phyloP scores from a whole-genome alignment of 2,797 vertebrate species.

The Sebastes vulpes region DNA sequence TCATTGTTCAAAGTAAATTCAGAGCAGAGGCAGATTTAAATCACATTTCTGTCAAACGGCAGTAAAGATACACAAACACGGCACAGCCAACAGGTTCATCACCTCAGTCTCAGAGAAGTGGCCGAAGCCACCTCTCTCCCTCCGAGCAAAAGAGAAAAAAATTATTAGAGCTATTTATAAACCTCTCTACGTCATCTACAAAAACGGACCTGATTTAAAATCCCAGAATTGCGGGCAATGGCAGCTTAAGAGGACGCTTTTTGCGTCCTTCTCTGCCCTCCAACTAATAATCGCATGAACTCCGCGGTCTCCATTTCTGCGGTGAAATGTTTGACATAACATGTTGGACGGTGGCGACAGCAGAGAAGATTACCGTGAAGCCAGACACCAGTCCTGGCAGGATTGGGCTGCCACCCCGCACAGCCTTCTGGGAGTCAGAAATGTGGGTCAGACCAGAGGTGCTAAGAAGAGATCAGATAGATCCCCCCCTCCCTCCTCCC shows the following conservation, averaged over 20 bases:
- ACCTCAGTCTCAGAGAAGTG: conserved; percentile 5
- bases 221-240: conserved; percentile 14
- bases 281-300: conserved; percentile 51
- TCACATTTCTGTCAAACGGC: background rate
- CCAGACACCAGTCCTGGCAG: conserved; percentile 52
- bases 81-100: conserved; percentile 6
- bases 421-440: conserved; percentile 67
- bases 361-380: conserved; percentile 65
- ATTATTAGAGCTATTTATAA: conserved; percentile 61
- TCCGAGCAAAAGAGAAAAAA: background rate
- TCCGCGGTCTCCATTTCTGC: conserved; percentile 2
- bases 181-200: conserved; percentile 52
- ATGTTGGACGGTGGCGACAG: conserved; percentile 31
- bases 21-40: background rate
- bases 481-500: conserved; percentile 1
- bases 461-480: conserved; percentile 72
- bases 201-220: conserved; percentile 58
- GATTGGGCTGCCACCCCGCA: conserved; percentile 50
- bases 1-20: conserved; percentile 7
- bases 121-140: conserved; percentile 1
- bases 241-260: conserved; percentile 41
- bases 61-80: background rate
- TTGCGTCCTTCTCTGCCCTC: conserved; percentile 10
- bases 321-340: conserved; percentile 52
- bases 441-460: conserved; percentile 85